These are phyloP conservation scores for Nesometra sesokonis DNA, from an alignment of 35 echinoderm and acorn worm genomes.

Conservation along the genomic window DNA sequence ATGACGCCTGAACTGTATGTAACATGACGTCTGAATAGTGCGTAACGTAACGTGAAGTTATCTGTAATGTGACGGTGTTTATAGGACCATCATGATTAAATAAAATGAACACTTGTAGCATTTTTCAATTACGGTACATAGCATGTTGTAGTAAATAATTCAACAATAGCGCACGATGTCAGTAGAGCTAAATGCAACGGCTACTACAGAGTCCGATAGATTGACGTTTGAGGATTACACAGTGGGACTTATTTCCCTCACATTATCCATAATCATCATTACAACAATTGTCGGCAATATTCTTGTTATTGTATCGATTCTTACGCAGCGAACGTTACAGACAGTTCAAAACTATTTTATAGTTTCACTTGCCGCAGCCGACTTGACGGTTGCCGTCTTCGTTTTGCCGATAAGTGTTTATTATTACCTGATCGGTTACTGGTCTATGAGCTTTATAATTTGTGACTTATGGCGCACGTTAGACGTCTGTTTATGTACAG, in stretches of 20 bases:
- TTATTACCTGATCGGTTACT: slow-evolving; percentile 42
- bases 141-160: too few species aligned
- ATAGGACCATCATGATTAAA: too few species aligned
- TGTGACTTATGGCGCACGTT: slow-evolving; percentile 55
- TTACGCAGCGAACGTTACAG: slow-evolving; percentile 28
- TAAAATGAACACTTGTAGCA: too few species aligned
- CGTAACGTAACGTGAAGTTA: too few species aligned
- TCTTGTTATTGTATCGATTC: slow-evolving; percentile 37
- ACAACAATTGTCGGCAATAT: slow-evolving; percentile 24
- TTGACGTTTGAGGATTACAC: background rate
- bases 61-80: too few species aligned
- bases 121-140: too few species aligned
- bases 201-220: background rate
- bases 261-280: background rate
- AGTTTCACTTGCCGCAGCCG: slow-evolving; percentile 42
- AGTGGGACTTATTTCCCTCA: background rate
- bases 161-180: background rate
- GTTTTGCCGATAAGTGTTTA: slow-evolving; percentile 38
- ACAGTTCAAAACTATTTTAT: slow-evolving; percentile 56
- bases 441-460: slow-evolving; percentile 17
- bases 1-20: too few species aligned
- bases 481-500: slow-evolving; percentile 44
- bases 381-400: slow-evolving; percentile 43
- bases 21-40: too few species aligned
- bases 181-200: background rate